Percentiles rank a stretch among this genome's conserved stretches.
Conservation (phyloP, 2,797 vertebrate genomes). For the Crypturellus tataupa region DNA sequence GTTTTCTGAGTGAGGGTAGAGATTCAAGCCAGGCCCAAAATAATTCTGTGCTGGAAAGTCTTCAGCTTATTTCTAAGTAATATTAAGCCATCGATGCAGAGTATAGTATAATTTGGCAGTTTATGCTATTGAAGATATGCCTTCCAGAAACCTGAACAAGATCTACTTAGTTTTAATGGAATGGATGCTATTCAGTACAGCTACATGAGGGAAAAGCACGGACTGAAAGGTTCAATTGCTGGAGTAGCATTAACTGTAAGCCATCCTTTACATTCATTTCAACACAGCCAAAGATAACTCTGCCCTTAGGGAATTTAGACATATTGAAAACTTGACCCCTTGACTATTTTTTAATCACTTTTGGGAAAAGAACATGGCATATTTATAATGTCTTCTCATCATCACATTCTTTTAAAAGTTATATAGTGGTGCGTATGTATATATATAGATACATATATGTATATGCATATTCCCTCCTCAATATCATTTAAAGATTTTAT, state of each 20-base stretch:
- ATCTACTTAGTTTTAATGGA: not conserved
- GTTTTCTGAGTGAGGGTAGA: not conserved
- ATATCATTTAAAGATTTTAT: not conserved
- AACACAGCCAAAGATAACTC: not conserved
- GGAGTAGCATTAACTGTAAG: not conserved
- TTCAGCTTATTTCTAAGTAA: not conserved
- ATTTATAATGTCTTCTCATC: not conserved
- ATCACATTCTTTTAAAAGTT: not conserved
- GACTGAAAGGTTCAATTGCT: not conserved
- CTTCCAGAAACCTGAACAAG: not conserved
- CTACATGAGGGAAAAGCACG: not conserved
- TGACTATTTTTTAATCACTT: fast-evolving
- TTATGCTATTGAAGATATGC: not conserved
- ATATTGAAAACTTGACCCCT: not conserved
- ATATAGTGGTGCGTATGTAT: fast-evolving
- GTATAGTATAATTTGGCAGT: not conserved
- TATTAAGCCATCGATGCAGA: not conserved
- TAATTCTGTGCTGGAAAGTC: not conserved
- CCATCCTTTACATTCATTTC: not conserved
- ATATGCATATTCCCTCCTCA: not conserved
- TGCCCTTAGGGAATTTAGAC: not conserved
- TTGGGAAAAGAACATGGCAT: fast-evolving
- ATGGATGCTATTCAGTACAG: not conserved
- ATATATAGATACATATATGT: too few species aligned
- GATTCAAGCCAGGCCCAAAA: not conserved